These are phyloP conservation scores for Lepas anatifera DNA, from an alignment of 2,888 invertebrate genomes.

Conservation along the genomic window DNA sequence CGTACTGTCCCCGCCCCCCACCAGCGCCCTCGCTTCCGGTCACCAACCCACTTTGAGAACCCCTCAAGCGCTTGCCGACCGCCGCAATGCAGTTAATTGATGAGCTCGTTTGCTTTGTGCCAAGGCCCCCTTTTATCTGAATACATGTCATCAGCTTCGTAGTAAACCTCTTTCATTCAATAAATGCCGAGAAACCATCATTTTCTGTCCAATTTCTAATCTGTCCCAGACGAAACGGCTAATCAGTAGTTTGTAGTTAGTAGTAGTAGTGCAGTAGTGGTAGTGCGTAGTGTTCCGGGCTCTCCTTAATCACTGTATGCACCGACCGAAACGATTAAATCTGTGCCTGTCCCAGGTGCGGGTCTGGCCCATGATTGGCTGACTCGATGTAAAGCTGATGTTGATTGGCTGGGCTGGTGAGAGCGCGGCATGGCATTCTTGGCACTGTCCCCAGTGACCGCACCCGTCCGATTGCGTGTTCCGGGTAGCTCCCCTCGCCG, in stretches of 20 bases:
- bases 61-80: no score
- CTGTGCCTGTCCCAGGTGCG: slow-evolving; percentile 4
- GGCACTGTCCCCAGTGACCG: slow-evolving; percentile 25
- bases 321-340: background rate
- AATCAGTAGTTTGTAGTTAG: slow-evolving; percentile 7
- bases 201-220: slow-evolving; percentile 11
- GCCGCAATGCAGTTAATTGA: background rate
- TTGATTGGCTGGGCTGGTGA: slow-evolving; percentile 25
- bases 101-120: slow-evolving; percentile 3
- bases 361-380: slow-evolving; percentile 3
- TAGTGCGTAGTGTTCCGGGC: background rate
- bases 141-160: slow-evolving; percentile 4
- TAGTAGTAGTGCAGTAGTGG: slow-evolving; percentile 4
- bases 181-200: background rate
- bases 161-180: slow-evolving; percentile 9
- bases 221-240: background rate
- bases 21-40: background rate
- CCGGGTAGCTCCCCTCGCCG: no score
- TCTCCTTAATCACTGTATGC: slow-evolving; percentile 5
- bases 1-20: background rate
- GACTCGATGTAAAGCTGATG: slow-evolving; percentile 10
- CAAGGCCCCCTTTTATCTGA: slow-evolving; percentile 5
- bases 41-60: background rate
- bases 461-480: no score
- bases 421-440: slow-evolving; percentile 24